Conservation (phyloP, 1,140 invertebrate genomes). For the Drosophila mojavensis region DNA sequence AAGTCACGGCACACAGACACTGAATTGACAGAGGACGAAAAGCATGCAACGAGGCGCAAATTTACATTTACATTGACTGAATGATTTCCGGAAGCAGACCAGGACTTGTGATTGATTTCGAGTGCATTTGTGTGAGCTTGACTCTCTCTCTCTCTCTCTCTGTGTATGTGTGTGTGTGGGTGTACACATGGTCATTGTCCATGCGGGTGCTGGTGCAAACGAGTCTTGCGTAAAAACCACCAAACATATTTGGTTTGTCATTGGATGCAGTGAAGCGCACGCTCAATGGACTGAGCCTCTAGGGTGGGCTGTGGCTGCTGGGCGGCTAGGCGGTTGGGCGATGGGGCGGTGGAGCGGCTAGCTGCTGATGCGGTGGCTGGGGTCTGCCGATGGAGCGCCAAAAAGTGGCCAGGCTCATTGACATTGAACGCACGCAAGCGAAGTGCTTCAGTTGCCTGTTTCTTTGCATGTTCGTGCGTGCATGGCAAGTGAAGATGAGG, state of each 20-base stretch:
- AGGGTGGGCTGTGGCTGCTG: neutral
- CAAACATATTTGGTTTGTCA: slow-evolving; percentile 83
- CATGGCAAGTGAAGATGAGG: slow-evolving; percentile 47
- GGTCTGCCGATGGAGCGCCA: slow-evolving; percentile 50
- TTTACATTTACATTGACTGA: slow-evolving; percentile 82
- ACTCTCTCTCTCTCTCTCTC: slow-evolving; percentile 21
- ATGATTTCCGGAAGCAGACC: slow-evolving; percentile 51
- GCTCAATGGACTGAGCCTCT: slow-evolving; percentile 15
- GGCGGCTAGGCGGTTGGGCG: too few species aligned
- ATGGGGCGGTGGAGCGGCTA: neutral
- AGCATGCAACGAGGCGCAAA: slow-evolving; percentile 69
- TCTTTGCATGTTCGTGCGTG: slow-evolving; percentile 69
- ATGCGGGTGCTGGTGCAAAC: slow-evolving; percentile 28
- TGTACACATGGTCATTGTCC: slow-evolving; percentile 3
- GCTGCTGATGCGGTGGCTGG: slow-evolving; percentile 26
- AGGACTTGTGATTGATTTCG: slow-evolving; percentile 63
- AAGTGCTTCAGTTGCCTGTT: slow-evolving; percentile 42
- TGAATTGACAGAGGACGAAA: slow-evolving; percentile 30
- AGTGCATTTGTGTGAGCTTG: slow-evolving; percentile 38
- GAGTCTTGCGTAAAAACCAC: slow-evolving; percentile 78
- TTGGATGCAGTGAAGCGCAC: slow-evolving; percentile 72
- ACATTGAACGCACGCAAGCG: slow-evolving; percentile 58
- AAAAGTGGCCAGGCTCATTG: slow-evolving; percentile 77
- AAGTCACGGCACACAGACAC: slow-evolving; percentile 56
- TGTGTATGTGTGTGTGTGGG: slow-evolving; percentile 3